Base-by-base conservation (phyloP, 2,113 vertebrate species). In the Micromys minutus region DNA sequence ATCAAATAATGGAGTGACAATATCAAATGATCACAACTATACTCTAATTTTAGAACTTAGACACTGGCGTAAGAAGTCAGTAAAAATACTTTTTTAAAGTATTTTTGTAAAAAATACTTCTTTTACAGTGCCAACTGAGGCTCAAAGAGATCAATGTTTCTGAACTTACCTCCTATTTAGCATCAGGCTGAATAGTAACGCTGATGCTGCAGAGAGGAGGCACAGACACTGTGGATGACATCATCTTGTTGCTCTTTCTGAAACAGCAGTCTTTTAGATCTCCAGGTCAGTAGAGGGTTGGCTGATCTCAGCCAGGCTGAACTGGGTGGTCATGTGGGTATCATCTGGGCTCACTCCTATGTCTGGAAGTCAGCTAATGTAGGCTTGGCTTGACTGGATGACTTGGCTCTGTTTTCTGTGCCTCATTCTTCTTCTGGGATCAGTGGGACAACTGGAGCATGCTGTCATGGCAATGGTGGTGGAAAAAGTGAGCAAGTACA, bases 221-320 rank as follows among this genome's bases (percentile, higher is more conserved):
- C 86, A 16, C 13, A 24, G 26, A 36, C 13, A 63, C 89, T 88
- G 72, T 88, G n/a, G 95, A 94, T n/a, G 90, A 75, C 7, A 15
- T 91, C 47, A 69, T 81, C 12, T 83, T 91, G 47, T 45, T 89
- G 19, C 6, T 77, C 5, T 90, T 50, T 88, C 84, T 42, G 13
- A 69, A 89, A 69, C 22, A 34, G 52, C 15, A 55, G 17, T 77
- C 50, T 67, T 92, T 92, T 83, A 92, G 69, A 92, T 90, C 76
- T 90, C 26, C 10, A 71, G 39, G 47, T 90, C 57, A 74, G 47
- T 31, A 59, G 75, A 77, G 50, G 45, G 52, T 45, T 87, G 86
- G 50, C 61, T 92, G 55, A 71, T 84, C 65, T 91, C 29, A 71
- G 47, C 57, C 45, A 26, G 69, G 29, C 72, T 88, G 4, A 17